A percentile compares a stretch with the other conserved stretches of the same genome.
These are phyloP conservation scores for Achroia grisella DNA, from an alignment of 1,140 invertebrate species.

Conservation along the genomic window DNA sequence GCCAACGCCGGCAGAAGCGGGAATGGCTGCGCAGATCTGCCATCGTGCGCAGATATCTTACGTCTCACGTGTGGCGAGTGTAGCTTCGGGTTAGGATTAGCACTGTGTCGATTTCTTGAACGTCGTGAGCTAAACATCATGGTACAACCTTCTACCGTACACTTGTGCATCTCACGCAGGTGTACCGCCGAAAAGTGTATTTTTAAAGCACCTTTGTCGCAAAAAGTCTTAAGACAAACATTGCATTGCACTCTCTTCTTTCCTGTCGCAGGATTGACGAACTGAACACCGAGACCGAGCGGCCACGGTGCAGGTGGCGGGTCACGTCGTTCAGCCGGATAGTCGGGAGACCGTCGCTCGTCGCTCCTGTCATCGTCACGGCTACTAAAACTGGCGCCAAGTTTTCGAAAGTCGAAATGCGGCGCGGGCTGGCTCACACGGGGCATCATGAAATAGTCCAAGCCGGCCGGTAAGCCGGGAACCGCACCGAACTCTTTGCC, in stretches of 20 bases:
- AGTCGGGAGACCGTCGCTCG: constrained; percentile 51
- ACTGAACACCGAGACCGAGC: constrained; percentile 89
- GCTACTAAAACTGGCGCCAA: constrained; percentile 69
- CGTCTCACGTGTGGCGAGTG: constrained; percentile 95
- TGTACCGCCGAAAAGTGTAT: constrained; percentile 99
- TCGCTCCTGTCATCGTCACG: constrained; percentile 56
- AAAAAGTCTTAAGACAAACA: constrained; percentile 99
- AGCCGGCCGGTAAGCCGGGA: constrained; percentile 57
- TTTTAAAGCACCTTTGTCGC: constrained; percentile 99
- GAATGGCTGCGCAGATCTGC: constrained; percentile 90
- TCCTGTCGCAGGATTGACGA: constrained; percentile 92
- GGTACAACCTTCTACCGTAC: constrained; percentile 85
- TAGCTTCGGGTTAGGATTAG: constrained; percentile 98
- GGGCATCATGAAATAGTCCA: constrained; percentile 72
- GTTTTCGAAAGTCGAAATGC: constrained; percentile 71
- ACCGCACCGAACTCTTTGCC: constrained; percentile 62
- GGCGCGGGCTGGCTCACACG: constrained; percentile 55
- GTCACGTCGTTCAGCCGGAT: constrained; percentile 50
- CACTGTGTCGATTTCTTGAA: constrained; percentile 87
- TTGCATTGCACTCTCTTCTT: constrained; percentile 99
- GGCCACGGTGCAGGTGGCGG: constrained; percentile 75
- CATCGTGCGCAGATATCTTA: constrained; percentile 95
- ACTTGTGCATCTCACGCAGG: constrained; percentile 83
- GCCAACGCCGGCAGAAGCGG: constrained; percentile 79
- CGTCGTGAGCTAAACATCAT: constrained; percentile 87